Evolutionary conservation across 2,113 vertebrate genomes (phyloP).

Genomic region (Pedetes capensis): DNA sequence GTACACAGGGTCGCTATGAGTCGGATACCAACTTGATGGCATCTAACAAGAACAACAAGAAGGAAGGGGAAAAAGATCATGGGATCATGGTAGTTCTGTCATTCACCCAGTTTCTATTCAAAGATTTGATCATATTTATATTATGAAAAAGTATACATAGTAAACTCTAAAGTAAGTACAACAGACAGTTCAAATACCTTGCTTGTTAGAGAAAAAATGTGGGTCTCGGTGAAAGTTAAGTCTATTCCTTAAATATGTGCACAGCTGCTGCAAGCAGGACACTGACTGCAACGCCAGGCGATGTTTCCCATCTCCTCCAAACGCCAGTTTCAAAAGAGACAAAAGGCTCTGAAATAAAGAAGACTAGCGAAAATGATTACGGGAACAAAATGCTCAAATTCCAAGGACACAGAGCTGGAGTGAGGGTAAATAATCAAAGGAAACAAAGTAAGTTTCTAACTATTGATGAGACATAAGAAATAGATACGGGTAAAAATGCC

Average conservation of each 20-base stretch:
- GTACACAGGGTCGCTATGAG: too few species aligned
- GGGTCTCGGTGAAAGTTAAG: slow-evolving; percentile 95
- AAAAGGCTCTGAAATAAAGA: slow-evolving; percentile 90
- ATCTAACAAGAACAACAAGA: too few species aligned
- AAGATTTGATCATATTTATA: background rate
- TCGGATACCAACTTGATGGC: too few species aligned
- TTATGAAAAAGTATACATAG: background rate
- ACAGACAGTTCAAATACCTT: slow-evolving; percentile 81
- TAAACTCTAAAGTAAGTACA: background rate
- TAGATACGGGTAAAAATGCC: background rate
- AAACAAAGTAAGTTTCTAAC: background rate
- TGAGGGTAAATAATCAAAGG: background rate
- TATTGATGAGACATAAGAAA: background rate
- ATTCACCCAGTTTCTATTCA: background rate
- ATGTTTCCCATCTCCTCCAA: slow-evolving; percentile 85
- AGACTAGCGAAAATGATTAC: background rate
- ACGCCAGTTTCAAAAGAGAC: slow-evolving; percentile 88
- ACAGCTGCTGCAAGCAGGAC: slow-evolving; percentile 92
- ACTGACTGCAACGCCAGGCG: slow-evolving; percentile 87
- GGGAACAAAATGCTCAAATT: background rate
- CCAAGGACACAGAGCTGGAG: background rate
- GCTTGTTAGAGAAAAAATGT: slow-evolving; percentile 90
- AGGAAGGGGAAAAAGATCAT: too few species aligned
- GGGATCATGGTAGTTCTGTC: background rate
- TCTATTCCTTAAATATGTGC: slow-evolving; percentile 87